These are phyloP conservation scores for Cheilosia variabilis DNA, from an alignment of 2,888 invertebrate genomes.

Conservation along the genomic window DNA sequence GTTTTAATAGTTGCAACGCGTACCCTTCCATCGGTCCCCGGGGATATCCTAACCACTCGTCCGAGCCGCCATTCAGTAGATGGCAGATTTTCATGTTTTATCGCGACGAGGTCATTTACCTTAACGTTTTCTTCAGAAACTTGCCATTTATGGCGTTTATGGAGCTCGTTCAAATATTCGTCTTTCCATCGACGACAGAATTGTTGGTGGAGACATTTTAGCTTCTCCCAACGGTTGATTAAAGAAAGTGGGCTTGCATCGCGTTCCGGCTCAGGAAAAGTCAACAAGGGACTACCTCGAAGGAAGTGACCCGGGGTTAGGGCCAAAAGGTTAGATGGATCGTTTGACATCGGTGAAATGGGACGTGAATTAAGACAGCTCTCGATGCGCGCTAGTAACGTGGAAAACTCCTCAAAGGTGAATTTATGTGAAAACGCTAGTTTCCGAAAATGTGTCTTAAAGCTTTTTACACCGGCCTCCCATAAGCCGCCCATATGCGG, in stretches of 20 bases:
- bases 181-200: neutral
- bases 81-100: neutral
- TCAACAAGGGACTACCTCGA: neutral
- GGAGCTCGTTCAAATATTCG: neutral
- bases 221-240: neutral
- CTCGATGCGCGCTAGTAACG: neutral
- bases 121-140: neutral
- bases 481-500: no score
- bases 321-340: neutral
- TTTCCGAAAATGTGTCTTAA: neutral
- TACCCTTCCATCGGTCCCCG: conserved; percentile 77
- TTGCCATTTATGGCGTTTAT: conserved; percentile 4
- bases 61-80: neutral
- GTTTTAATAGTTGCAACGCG: neutral
- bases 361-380: neutral
- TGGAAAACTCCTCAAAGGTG: neutral
- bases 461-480: neutral
- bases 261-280: neutral
- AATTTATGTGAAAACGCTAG: neutral
- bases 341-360: neutral
- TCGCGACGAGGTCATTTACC: neutral
- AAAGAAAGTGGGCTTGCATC: neutral
- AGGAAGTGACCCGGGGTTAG: neutral
- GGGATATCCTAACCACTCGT: neutral
- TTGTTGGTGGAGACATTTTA: neutral